Base-by-base conservation (phyloP, 1,140 invertebrate species). In the Zaprionus nigranus region DNA sequence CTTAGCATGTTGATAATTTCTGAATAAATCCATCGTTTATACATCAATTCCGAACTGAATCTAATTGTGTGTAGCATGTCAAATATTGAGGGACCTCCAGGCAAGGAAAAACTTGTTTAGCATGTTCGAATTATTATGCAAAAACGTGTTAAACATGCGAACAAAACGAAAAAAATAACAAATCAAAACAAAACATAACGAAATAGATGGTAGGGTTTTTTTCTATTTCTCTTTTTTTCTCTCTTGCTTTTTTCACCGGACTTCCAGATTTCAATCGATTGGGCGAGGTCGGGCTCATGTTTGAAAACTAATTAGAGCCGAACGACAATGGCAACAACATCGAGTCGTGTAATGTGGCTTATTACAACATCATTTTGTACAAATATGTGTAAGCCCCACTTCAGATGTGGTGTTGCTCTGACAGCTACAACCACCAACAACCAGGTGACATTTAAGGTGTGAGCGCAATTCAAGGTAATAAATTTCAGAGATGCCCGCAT, bases 291-390 rank as follows among this genome's bases (percentile, higher is more conserved):
- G 57, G 65, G 22, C 62, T 60, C 73, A 79, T 90, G 72, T 90
- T 77, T 78, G 81, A 72, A 82, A 82, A 77, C 73, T 77, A 88
- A 88, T 88, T 88, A 88, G 85, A 90, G 85, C 72, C 85, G 22
- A 66, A 57, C 60, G 54, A 72, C 78, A 78, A 78, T 72, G 71
- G 61, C 62, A 69, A 88, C 84, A 88, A 88, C 63, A 81, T 78
- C 67, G 71, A 76, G 74, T 79, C 86, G 61, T 88, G 85, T 88
- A 88, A 90, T 88, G 64, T 60, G 82, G 53, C 82, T 88, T 81
- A 88, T 88, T 88, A 88, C 83, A 88, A 88, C 85, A 90, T 88
- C 72, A 64, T 83, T 88, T 83, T 79, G 65, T 82, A 77, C 62
- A 71, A 56, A 86, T 76, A 71, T 64, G 49, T 61, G 36, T 57